Evolutionary conservation across 2,888 invertebrate species (phyloP).

Genomic region (Siphonodentalium dalli): DNA sequence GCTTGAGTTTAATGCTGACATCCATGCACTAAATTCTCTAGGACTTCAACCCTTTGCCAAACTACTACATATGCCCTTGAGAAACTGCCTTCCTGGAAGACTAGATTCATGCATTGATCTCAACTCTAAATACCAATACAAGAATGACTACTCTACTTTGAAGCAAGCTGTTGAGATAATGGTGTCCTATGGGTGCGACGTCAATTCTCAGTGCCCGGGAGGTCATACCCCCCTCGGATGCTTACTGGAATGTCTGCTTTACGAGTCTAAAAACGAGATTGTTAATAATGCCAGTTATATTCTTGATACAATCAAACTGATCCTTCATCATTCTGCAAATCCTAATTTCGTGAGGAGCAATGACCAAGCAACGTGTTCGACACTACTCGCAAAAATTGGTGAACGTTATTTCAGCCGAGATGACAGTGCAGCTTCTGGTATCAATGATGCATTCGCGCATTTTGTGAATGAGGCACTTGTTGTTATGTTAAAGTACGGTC

Average conservation of each 20-base stretch:
- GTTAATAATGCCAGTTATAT: constrained; percentile 68
- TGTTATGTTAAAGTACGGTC: constrained; percentile 74
- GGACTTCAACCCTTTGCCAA: constrained; percentile 79
- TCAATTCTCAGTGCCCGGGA: constrained; percentile 43
- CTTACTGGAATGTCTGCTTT: constrained; percentile 77
- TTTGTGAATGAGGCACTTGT: constrained; percentile 76
- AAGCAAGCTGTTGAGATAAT: constrained; percentile 46
- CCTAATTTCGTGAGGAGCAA: constrained; percentile 73
- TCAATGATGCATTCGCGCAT: constrained; percentile 57
- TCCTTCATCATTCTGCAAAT: constrained; percentile 76
- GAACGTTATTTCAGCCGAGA: constrained; percentile 32
- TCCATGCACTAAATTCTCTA: constrained; percentile 64
- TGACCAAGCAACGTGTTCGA: constrained; percentile 75
- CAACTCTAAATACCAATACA: constrained; percentile 67
- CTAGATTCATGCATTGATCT: constrained; percentile 76
- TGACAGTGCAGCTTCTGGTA: background rate
- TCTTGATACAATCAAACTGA: constrained; percentile 74
- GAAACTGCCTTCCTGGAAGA: constrained; percentile 70
- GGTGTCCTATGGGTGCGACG: constrained; percentile 48
- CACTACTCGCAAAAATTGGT: constrained; percentile 43
- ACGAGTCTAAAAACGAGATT: constrained; percentile 77
- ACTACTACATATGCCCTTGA: constrained; percentile 67
- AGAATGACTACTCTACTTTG: constrained; percentile 48
- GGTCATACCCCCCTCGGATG: constrained; percentile 74
- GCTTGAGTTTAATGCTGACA: constrained; percentile 59